Evolutionary conservation across 2,113 vertebrate genomes (phyloP).

Genomic region (Dermatemys mawii): DNA sequence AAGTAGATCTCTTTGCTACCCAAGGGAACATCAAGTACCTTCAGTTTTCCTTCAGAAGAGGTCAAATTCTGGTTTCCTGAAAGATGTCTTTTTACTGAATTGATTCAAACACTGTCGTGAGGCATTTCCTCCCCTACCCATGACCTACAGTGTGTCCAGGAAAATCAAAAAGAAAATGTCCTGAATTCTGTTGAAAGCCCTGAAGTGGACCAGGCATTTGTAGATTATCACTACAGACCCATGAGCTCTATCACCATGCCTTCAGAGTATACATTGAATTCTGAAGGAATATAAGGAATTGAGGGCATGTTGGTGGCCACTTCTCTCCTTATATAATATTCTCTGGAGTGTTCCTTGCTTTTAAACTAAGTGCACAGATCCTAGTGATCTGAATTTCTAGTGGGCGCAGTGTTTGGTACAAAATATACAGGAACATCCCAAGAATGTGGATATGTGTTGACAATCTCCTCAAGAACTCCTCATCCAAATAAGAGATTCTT

Average conservation of each 20-base stretch:
- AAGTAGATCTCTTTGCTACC: slow-evolving; percentile 17
- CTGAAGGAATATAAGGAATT: neutral
- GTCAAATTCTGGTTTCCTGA: neutral
- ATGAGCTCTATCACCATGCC: neutral
- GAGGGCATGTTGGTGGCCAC: neutral
- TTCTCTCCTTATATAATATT: neutral
- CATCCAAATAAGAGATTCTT: slow-evolving; percentile 51
- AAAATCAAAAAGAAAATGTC: neutral
- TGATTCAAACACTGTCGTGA: neutral
- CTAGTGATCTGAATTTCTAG: neutral
- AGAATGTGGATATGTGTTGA: slow-evolving; percentile 11
- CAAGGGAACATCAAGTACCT: slow-evolving; percentile 35
- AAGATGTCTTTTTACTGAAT: neutral
- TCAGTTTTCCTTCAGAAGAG: slow-evolving; percentile 31
- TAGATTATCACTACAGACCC: neutral
- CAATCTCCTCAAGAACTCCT: slow-evolving; percentile 31
- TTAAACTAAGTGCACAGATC: neutral
- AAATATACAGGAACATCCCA: neutral
- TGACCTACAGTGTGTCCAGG: neutral
- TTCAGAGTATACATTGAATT: neutral
- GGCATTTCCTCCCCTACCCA: neutral
- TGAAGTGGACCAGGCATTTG: neutral
- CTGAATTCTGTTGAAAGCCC: neutral
- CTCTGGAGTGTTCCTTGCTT: neutral
- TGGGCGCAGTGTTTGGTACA: neutral